Evolutionary conservation across 2,888 invertebrate genomes (phyloP).

Genomic region (Deilephila elpenor): DNA sequence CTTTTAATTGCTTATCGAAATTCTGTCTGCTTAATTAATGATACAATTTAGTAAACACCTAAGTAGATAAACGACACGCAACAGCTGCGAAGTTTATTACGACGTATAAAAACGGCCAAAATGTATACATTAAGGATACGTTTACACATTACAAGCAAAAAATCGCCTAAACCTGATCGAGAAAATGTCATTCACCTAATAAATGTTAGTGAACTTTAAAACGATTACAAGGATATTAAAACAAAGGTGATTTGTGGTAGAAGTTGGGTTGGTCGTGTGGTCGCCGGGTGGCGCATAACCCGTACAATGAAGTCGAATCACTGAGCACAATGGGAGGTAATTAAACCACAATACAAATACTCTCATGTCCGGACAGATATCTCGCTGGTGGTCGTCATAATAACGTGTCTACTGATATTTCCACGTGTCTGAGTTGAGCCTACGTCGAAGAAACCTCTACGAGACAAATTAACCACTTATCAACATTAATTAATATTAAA

Average conservation of each 20-base stretch:
- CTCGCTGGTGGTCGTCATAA: conserved; percentile 79
- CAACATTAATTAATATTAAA: too few species aligned
- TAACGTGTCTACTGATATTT: conserved; percentile 55
- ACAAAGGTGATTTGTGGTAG: conserved; percentile 39
- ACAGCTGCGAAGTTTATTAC: conserved; percentile 13
- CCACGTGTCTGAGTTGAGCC: conserved; percentile 35
- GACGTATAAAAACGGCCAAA: not conserved
- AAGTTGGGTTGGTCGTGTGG: conserved; percentile 24
- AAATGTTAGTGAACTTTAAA: conserved; percentile 40
- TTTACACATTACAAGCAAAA: conserved; percentile 14
- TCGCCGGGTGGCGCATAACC: conserved; percentile 23
- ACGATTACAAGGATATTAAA: conserved; percentile 41
- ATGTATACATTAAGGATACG: conserved; percentile 2
- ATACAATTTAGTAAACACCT: conserved; percentile 22
- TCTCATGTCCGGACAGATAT: conserved; percentile 72
- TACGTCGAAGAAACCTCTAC: conserved; percentile 41
- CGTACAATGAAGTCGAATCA: conserved; percentile 58
- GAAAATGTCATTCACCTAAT: conserved; percentile 29
- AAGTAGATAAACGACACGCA: conserved; percentile 17
- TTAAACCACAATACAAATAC: conserved; percentile 82
- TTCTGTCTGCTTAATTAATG: conserved; percentile 14
- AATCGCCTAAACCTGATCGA: conserved; percentile 7
- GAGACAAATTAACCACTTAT: conserved; percentile 37
- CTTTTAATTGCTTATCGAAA: conserved; percentile 8
- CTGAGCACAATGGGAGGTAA: conserved; percentile 79